Evolutionary conservation across 2,797 vertebrate species (phyloP).

Genomic region (Danio tinwini): DNA sequence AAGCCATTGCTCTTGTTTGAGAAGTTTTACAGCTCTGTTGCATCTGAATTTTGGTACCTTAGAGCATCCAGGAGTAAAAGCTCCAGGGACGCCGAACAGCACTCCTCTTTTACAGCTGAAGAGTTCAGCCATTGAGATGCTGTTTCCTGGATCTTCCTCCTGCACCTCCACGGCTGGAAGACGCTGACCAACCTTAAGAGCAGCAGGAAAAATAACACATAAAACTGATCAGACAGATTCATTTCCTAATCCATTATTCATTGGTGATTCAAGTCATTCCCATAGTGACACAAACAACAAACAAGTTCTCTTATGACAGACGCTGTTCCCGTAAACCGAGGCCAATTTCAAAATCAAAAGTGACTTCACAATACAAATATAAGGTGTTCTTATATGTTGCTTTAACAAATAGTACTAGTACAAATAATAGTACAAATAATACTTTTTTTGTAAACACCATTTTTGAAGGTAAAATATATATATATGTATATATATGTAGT

Average conservation of each 20-base stretch:
- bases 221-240: background rate
- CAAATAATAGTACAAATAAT: no score
- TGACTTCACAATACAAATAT: no score
- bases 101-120: constrained; percentile 89
- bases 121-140: constrained; percentile 82
- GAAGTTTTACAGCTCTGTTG: no score
- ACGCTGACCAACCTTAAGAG: constrained; percentile 79
- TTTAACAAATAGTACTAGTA: no score
- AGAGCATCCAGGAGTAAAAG: constrained; percentile 90
- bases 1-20: no score
- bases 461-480: no score
- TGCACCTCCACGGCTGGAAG: constrained; percentile 85
- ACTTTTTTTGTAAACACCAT: no score
- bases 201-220: background rate
- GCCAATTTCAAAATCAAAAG: background rate
- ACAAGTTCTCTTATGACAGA: background rate
- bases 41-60: constrained; percentile 74
- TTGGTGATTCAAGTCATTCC: background rate
- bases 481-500: no score
- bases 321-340: no score
- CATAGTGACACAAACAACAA: background rate
- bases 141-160: constrained; percentile 84
- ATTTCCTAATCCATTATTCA: constrained; percentile 13
- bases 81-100: constrained; percentile 90
- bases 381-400: no score